Conservation (phyloP, 64 coral and sea anemone genomes). For the Montipora cactus region DNA sequence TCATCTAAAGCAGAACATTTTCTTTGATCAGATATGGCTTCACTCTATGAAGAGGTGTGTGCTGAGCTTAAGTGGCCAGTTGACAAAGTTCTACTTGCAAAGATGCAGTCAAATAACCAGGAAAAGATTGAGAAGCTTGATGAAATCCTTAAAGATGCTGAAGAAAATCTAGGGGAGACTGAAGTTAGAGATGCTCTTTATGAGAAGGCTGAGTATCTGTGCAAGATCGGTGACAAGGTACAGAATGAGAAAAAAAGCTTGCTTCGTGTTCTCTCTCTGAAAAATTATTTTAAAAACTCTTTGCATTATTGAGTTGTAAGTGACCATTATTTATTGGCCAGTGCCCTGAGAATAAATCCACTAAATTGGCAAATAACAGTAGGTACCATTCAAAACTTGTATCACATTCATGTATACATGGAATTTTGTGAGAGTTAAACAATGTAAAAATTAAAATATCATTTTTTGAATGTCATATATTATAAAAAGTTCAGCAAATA, state of each 20-base stretch:
- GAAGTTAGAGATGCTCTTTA: slow-evolving; percentile 95
- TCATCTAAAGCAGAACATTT: neutral
- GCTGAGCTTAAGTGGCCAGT: slow-evolving; percentile 87
- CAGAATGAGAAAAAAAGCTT: neutral
- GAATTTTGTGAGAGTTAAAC: no score
- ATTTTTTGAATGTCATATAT: no score
- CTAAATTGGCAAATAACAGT: no score
- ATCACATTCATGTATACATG: no score
- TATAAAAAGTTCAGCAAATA: no score
- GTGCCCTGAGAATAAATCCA: no score
- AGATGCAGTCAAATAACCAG: slow-evolving; percentile 94
- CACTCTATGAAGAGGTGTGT: slow-evolving; percentile 95
- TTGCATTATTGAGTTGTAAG: no score
- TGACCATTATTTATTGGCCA: no score
- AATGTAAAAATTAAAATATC: no score
- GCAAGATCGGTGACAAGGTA: slow-evolving; percentile 96
- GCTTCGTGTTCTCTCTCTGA: no score
- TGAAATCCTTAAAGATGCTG: slow-evolving; percentile 89
- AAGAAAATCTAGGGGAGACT: slow-evolving; percentile 96
- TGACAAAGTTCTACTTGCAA: slow-evolving; percentile 84
- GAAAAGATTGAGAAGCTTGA: slow-evolving; percentile 86
- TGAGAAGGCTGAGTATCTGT: slow-evolving; percentile 91
- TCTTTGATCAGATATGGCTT: slow-evolving; percentile 83
- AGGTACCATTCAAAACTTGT: no score
- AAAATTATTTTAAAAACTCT: no score